Evolutionary conservation across 2,113 vertebrate species (phyloP).

Genomic region (Siphamia tubifer): DNA sequence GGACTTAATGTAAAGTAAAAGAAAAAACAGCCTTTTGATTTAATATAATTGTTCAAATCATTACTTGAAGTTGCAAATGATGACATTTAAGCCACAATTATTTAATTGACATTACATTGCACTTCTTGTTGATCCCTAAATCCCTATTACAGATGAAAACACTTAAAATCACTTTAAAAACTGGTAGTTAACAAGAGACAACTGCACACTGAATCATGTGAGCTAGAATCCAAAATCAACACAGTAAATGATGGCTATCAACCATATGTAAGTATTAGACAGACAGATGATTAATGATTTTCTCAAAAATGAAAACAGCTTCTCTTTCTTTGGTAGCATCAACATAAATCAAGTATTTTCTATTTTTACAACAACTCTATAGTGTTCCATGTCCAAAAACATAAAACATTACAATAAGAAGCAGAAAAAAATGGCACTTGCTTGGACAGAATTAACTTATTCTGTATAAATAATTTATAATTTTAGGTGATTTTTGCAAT

Average conservation of each 20-base stretch:
- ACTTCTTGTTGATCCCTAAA: neutral
- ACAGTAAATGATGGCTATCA: conserved; percentile 40
- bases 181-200: conserved; percentile 51
- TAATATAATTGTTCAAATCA: too few species aligned
- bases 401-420: too few species aligned
- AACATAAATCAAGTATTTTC: neutral
- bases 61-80: too few species aligned
- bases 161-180: conserved; percentile 15
- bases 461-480: too few species aligned
- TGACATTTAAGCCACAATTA: too few species aligned
- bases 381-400: too few species aligned
- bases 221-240: conserved; percentile 50
- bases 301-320: neutral
- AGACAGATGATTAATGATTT: neutral
- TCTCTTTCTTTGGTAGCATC: conserved; percentile 17
- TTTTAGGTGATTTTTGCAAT: too few species aligned
- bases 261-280: conserved; percentile 6
- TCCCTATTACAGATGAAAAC: conserved; percentile 6
- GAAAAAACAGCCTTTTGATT: too few species aligned
- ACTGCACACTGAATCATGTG: conserved; percentile 1
- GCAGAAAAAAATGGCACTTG: too few species aligned
- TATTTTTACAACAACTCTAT: too few species aligned
- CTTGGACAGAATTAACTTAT: too few species aligned
- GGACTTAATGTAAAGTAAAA: too few species aligned
- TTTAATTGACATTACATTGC: neutral